Evolutionary conservation across 1,140 invertebrate genomes (phyloP).

Genomic region (Cherax quadricarinatus): DNA sequence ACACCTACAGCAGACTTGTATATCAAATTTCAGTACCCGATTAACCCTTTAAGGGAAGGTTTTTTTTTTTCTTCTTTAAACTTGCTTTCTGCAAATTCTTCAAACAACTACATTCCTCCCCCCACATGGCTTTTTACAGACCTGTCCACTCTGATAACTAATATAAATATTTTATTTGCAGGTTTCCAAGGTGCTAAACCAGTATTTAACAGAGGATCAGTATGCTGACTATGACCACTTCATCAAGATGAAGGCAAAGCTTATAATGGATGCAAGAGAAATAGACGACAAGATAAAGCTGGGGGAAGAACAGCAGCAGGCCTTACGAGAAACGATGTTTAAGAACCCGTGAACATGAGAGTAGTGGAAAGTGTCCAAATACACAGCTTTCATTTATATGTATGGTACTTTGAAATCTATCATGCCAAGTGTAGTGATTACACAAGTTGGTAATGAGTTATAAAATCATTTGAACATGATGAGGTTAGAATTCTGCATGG

Average conservation of each 20-base stretch:
- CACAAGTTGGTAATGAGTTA: background rate
- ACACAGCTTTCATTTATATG: background rate
- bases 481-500: background rate
- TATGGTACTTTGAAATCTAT: background rate
- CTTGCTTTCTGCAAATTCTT: too few species aligned
- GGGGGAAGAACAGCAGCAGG: slow-evolving; percentile 89
- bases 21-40: too few species aligned
- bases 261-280: slow-evolving; percentile 90
- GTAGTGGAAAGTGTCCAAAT: too few species aligned
- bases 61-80: too few species aligned
- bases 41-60: too few species aligned
- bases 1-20: too few species aligned
- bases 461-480: background rate
- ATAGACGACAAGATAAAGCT: slow-evolving; percentile 92
- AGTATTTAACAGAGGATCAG: slow-evolving; percentile 86
- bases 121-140: too few species aligned
- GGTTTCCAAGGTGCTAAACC: slow-evolving; percentile 85
- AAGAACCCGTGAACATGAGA: slow-evolving; percentile 45
- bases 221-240: slow-evolving; percentile 92
- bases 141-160: too few species aligned
- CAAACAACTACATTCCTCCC: too few species aligned
- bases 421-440: background rate
- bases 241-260: slow-evolving; percentile 94
- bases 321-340: slow-evolving; percentile 82
- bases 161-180: slow-evolving; percentile 14